Conservation (phyloP, 2,797 vertebrate genomes). For the Sebastes iracundus region DNA sequence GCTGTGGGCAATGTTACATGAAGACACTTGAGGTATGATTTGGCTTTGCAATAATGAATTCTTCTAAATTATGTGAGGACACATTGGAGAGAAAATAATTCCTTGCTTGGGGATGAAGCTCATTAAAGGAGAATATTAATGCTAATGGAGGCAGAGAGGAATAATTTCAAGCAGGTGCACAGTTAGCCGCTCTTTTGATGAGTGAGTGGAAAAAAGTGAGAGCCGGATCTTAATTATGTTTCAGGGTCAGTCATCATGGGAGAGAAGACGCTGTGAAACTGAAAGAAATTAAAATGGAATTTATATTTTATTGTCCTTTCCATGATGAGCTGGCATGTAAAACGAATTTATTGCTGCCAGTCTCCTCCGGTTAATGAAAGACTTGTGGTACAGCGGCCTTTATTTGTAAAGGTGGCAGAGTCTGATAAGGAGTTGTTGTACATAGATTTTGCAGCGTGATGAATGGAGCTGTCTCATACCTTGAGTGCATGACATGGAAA, state of each 20-base stretch:
- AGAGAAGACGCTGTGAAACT: constrained; percentile 3
- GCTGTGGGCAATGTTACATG: not conserved
- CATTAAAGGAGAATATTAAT: constrained; percentile 41
- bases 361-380: constrained; percentile 7
- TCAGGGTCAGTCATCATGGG: constrained; percentile 23
- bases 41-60: constrained; percentile 4
- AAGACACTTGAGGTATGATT: constrained; percentile 9
- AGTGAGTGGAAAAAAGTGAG: constrained; percentile 26
- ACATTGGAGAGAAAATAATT: constrained; percentile 14
- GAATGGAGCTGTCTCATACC: not conserved
- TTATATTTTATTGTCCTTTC: constrained; percentile 15
- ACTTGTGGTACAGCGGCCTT: not conserved
- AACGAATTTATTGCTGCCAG: not conserved
- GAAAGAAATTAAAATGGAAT: constrained; percentile 25
- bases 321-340: not conserved
- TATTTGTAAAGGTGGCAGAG: not conserved
- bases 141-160: constrained; percentile 11
- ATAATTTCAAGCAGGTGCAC: constrained; percentile 23
- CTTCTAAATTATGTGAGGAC: constrained; percentile 20
- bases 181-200: constrained; percentile 17
- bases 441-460: not conserved
- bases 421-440: not conserved
- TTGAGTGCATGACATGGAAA: not conserved
- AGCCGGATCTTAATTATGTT: constrained; percentile 22
- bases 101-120: constrained; percentile 16